Evolutionary conservation across 2,888 invertebrate species (phyloP), one percentile per base, ranked within the genome.

Genomic region (Brachyptera putata): DNA sequence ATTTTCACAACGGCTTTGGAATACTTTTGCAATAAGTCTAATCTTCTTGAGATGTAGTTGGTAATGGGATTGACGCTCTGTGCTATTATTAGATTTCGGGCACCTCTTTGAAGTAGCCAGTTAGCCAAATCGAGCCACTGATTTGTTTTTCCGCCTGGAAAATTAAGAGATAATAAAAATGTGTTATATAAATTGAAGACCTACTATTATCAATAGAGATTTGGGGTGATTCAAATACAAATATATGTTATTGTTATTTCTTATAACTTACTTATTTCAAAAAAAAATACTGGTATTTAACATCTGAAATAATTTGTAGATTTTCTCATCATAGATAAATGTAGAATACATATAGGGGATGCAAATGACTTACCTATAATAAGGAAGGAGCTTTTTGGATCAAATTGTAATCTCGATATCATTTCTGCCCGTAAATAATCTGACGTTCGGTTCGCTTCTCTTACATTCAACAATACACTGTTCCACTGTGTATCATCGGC

Each of bases 361-460:
- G n/a, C n/a, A n/a, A n/a, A n/a, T 57, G 56, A 50, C 58, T 61
- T 57, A 37, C 79, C 78, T 25, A 76, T 73, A 60, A 80, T 75
- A 34, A 79, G 69, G 68, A 78, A 79, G 7, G 72, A 67, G 63
- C 76, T 77, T 48, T 73, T 64, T 1, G 79, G 78, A 63, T 77
- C 71, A 66, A 80, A 80, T 36, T 73, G 68, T 37, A 75, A 73
- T 53, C 78, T 16, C 18, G 22, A 53, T 13, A 46, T 46, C 16
- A 34, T 22, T 4, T 18, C 36, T 3, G 30, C 16, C 21, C 36
- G 18, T 11, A 53, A 13, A n/a, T 16, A 36, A 22, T 53, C 36
- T 14, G 53, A 21, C 36, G 53, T 18, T 36, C 53, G 14, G 21
- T 53, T 53, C 11, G 53, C 53, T 34, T 53, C 53, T 36, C 53